Conservation (phyloP, 2,797 vertebrate genomes). For the Melanotaenia pygmaea region DNA sequence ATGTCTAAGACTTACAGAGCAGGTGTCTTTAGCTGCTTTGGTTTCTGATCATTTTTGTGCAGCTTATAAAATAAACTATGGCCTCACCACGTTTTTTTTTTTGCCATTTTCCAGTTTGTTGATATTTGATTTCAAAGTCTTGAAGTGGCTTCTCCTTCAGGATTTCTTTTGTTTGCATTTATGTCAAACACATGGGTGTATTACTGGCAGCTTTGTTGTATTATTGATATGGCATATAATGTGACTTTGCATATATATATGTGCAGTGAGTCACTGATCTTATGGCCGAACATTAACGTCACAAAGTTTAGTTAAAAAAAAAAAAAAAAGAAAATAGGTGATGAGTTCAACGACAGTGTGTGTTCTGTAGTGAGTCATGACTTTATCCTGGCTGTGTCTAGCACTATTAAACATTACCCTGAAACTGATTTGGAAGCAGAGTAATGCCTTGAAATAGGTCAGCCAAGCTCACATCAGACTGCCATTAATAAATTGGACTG, state of each 20-base stretch:
- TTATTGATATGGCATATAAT: slow-evolving; percentile 7
- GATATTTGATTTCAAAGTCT: neutral
- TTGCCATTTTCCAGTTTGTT: too few species aligned
- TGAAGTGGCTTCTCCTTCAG: slow-evolving; percentile 23
- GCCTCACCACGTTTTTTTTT: too few species aligned
- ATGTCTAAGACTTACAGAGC: too few species aligned
- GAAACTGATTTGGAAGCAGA: slow-evolving; percentile 47
- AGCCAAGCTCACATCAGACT: slow-evolving; percentile 63
- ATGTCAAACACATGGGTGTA: slow-evolving; percentile 2
- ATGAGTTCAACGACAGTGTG: slow-evolving; percentile 22
- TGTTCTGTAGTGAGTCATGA: slow-evolving; percentile 61
- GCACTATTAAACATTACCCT: slow-evolving; percentile 47
- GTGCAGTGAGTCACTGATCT: slow-evolving; percentile 26
- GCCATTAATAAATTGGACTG: slow-evolving; percentile 77
- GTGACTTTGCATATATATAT: slow-evolving; percentile 29
- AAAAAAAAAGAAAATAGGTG: slow-evolving; percentile 17
- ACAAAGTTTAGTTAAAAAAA: slow-evolving; percentile 30
- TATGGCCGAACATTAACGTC: neutral
- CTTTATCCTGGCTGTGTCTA: slow-evolving; percentile 52
- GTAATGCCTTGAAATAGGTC: slow-evolving; percentile 66
- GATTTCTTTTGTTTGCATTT: slow-evolving; percentile 18
- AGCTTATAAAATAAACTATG: neutral
- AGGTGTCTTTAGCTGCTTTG: neutral
- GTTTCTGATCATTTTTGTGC: neutral
- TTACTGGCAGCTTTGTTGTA: slow-evolving; percentile 8